These are phyloP conservation scores for Patella depressa DNA, from an alignment of 2,888 invertebrate species.

Conservation along the genomic window DNA sequence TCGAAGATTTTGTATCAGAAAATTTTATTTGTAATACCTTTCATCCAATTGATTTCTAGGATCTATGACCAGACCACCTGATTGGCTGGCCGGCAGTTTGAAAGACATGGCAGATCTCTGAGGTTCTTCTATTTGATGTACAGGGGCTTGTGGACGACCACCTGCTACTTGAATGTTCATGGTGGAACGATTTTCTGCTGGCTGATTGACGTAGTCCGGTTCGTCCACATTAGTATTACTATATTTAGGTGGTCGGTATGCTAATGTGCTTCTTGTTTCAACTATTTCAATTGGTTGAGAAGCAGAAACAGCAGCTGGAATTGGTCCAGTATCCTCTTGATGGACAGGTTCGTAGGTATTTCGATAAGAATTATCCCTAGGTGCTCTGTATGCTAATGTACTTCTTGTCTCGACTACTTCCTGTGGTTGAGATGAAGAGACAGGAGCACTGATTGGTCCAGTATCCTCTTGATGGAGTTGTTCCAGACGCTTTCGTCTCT, in stretches of 20 bases:
- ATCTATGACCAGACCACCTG: slow-evolving; percentile 35
- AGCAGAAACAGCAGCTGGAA: slow-evolving; percentile 15
- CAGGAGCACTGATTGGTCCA: slow-evolving; percentile 21
- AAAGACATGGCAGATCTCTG: not conserved
- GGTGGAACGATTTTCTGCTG: not conserved
- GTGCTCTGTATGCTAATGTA: slow-evolving; percentile 33
- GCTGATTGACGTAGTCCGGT: not conserved
- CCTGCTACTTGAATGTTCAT: slow-evolving; percentile 1
- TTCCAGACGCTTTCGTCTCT: slow-evolving; percentile 34
- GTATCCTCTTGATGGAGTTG: not conserved
- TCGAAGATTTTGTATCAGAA: too few species aligned
- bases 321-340: not conserved
- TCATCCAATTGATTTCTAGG: slow-evolving; percentile 31
- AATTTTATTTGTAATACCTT: not conserved
- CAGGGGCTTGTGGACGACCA: not conserved
- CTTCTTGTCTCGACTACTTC: slow-evolving; percentile 24
- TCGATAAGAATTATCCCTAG: slow-evolving; percentile 28
- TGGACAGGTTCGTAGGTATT: not conserved
- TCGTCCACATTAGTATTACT: not conserved
- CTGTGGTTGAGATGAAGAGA: slow-evolving; percentile 26
- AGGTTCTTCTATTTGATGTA: not conserved
- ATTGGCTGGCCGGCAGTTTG: not conserved
- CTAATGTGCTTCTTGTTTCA: not conserved
- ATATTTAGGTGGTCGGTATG: not conserved
- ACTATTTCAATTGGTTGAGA: not conserved